A percentile compares a stretch with the other conserved stretches of the same genome.
phyloP scores from a whole-genome alignment of 2,113 vertebrate species.

The Thamnophis sirtalis region DNA sequence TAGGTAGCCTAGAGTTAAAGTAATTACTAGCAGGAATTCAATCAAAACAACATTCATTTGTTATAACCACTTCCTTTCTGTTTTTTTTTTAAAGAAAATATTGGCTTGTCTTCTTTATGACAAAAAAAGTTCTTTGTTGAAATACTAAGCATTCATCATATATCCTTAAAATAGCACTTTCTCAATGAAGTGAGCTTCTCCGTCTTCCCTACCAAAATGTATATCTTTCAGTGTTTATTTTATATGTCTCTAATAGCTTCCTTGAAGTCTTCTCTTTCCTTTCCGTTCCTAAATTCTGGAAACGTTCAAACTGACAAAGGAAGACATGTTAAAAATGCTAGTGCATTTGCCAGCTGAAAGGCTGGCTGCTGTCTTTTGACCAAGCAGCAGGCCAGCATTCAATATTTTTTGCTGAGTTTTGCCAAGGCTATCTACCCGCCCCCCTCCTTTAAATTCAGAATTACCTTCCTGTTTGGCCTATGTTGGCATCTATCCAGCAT shows the following conservation, averaged over 20 bases:
- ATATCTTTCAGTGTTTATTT: constrained; percentile 65
- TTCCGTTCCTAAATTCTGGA: constrained; percentile 70
- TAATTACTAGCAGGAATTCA: constrained; percentile 78
- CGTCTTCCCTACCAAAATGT: neutral
- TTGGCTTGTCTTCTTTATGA: constrained; percentile 71
- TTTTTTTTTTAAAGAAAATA: constrained; percentile 49
- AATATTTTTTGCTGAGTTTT: neutral
- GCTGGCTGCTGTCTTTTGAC: constrained; percentile 16
- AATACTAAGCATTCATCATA: constrained; percentile 64
- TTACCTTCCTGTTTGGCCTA: constrained; percentile 46
- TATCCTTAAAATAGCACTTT: constrained; percentile 47
- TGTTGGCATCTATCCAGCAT: constrained; percentile 5
- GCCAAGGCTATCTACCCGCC: constrained; percentile 30
- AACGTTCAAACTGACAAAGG: constrained; percentile 70
- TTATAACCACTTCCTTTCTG: constrained; percentile 73
- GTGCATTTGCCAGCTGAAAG: neutral
- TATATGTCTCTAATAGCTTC: constrained; percentile 73
- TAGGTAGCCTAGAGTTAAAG: constrained; percentile 68
- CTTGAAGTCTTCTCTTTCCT: constrained; percentile 58
- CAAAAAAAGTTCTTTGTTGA: constrained; percentile 65
- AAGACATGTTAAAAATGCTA: constrained; percentile 55
- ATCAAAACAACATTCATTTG: constrained; percentile 77
- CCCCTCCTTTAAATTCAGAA: constrained; percentile 43
- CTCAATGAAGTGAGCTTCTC: constrained; percentile 48
- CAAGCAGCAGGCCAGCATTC: neutral